Evolutionary conservation across 2,797 vertebrate genomes (phyloP), one percentile per base, ranked within the genome.

Genomic region (Lutjanus argentimaculatus): DNA sequence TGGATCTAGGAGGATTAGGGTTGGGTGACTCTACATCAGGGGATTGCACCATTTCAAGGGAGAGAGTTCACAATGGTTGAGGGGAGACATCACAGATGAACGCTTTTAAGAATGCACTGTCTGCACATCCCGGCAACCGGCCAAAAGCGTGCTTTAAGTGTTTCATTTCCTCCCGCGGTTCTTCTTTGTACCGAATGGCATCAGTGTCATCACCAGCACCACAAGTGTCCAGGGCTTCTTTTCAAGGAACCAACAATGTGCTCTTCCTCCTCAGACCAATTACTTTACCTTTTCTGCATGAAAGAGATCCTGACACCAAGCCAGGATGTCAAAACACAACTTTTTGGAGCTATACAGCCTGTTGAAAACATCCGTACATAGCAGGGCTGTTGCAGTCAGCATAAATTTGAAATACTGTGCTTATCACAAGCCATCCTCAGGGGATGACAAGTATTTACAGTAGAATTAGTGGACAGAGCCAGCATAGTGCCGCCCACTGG

Each of bases 1-100:
- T 84, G 91, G 90, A 89, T 92, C 91, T 77, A 91, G 91, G 64
- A 85, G 93, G 95, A 95, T 96, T 95, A 95, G 85, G 88, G 83
- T 78, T 86, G 85, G 90, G 90, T 89, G 91, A 91, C 85, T 93
- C 85, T 88, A 90, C 92, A 93, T 89, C 86, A 70, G 82, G 84
- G 83, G 86, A 85, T 86, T 66, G 88, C 84, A 67, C 77, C 89
- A 70, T 92, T 92, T 89, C 86, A 89, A 90, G 89, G 87, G 73
- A 88, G 63, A 83, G 78, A 82, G 90, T 91, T 92, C 91, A 94
- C 91, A 92, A 87, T 92, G 89, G 87, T 72, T 82, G 88, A 90
- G 77, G 69, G 67, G 90, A 85, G 85, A 89, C 89, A 90, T 90
- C 89, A 87, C 86, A 89, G 91, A 92, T 83, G 83, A 87, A 72